Base-by-base conservation (phyloP, 1,140 invertebrate species). In the Micrasema minimum region DNA sequence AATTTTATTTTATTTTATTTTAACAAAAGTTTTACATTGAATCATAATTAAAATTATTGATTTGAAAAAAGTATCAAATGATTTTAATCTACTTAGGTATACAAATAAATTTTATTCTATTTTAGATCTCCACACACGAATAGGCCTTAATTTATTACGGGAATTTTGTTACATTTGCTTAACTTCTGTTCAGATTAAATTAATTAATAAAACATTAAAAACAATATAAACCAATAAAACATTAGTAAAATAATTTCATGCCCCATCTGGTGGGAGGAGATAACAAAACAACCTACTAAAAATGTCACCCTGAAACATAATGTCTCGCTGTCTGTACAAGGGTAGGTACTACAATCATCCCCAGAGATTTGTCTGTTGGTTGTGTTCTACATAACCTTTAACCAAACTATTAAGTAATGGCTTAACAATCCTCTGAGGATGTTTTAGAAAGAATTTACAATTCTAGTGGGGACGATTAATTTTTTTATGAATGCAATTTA, bases 321-420 rank as follows among this genome's bases (percentile, higher is more conserved):
- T 31, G 26, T 31, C 7, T 31, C n/a, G n/a, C n/a, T n/a, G n/a
- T 31, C 26, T 53, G 18, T 46, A 31, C 20, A 20, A 20, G 23
- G n/a, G n/a, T n/a, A n/a, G n/a, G n/a, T n/a, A n/a, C 20, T 16
- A n/a, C 41, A 9, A 20, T 12, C 18, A 51, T 69, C 72, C 68
- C 72, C 55, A 46, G 72, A 67, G 72, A 69, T 48, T 23, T 26
- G 26, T 46, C 6, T 12, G 10, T 18, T 22, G 10, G 18, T 51
- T 51, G 10, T 20, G 14, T 22, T 16, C 14, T 59, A 59, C 55
- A 16, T 67, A 53, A 67, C 20, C 50, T 55, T 50, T 55, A 67
- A 67, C 48, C 65, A 55, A 65, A 41, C 64, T 53, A 74, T 71
- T 68, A 71, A 68, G 41, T 70, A 61, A 74, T 74, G 12, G 37